Evolutionary conservation across 2,888 invertebrate genomes (phyloP), one percentile per base, ranked within the genome.

Genomic region (Eugnorisma glareosa): DNA sequence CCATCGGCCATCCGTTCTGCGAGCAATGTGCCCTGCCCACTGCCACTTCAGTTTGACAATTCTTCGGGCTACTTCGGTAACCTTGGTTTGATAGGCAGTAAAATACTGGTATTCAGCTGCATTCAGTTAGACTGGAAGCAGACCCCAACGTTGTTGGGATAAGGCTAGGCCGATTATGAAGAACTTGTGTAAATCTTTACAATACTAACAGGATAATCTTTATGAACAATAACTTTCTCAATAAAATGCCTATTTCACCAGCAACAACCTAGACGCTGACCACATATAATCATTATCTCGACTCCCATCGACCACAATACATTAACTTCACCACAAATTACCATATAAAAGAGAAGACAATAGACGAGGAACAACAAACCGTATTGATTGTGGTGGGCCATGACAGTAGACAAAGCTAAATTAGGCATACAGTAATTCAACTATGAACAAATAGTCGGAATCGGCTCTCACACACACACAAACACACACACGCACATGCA

Each of bases 311-410:
- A 86, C 85, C 80, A 79, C 86, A 85, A 71, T 79, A 82, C 81
- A 80, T 72, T 66, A 74, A 35, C n/a, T 59, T 45, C 18, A 69
- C 70, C 82, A 75, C 79, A 76, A 63, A 83, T 77, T 73, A 85
- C 64, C 68, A 71, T 81, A 73, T 71, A 72, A 48, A 81, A 76
- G 40, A 68, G 24, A 84, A 79, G 67, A 88, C 79, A 86, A 81
- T 76, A 69, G 75, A 73, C 57, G 43, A 45, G 31, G 67, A 79
- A 77, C 84, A 78, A 82, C 80, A 73, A 67, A 48, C 67, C 37
- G 63, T 81, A 82, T 87, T 82, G 81, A 86, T 74, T 74, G 74
- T 71, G 74, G 84, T 76, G 75, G 67, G 72, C 76, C 75, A 68
- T 72, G 68, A 40, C n/a, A 40, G 15, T 64, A 40, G 15, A 40